Base-by-base conservation (phyloP, 1,140 invertebrate genomes). In the Lethrus apterus region DNA sequence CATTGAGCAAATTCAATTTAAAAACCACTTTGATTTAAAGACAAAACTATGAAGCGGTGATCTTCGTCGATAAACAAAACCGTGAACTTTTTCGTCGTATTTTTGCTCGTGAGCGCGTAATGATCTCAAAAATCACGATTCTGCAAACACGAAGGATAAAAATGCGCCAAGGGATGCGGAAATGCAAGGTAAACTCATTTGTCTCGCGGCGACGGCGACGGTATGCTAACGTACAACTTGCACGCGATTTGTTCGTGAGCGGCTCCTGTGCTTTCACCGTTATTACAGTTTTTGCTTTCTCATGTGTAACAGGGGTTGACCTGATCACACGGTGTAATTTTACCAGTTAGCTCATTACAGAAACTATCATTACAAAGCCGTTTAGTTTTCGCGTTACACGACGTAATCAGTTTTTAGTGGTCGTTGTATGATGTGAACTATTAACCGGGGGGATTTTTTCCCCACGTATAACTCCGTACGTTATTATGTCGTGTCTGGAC, bases 201-300 rank as follows among this genome's bases (percentile, higher is more conserved):
- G 17, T 31, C 29, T 31, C 29, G 29, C 32, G 14, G 19, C n/a
- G n/a, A n/a, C n/a, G n/a, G 14, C 19, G 32, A 14, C 15, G 32
- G 15, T 15, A 31, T 17, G 32, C n/a, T 34, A 34, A 18, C 19
- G 32, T 14, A 5, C 32, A 34, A 34, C 32, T 34, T 18, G 19
- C 32, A 34, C 32, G 32, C 32, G 32, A 34, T 34, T 34, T 34
- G 15, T 34, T 34, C 32, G 32, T 34, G 32, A 34, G 29, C 32
- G 32, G 32, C 32, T 34, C 14, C 32, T 34, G 32, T 34, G 32
- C 32, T 34, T 34, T 34, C 32, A 34, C 32, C 32, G 32, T 34
- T 34, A 34, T 34, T 34, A 34, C 19, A 14, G 32, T 34, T 34
- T 34, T 34, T 9, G 15, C 9, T 3, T 34, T 34, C 32, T 34